phyloP scores from a whole-genome alignment of 1,140 invertebrate genomes.

The Halictus rubicundus region DNA sequence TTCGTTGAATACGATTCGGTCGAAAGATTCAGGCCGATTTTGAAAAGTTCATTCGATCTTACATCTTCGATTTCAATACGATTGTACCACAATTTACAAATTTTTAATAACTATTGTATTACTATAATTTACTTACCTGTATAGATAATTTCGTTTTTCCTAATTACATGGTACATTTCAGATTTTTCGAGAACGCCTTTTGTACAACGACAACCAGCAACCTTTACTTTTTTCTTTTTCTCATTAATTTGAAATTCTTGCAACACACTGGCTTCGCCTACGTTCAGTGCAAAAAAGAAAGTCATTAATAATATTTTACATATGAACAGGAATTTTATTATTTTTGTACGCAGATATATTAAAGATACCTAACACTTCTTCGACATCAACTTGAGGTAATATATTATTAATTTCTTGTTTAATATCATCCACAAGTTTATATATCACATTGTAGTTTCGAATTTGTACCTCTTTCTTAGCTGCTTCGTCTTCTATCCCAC shows the following conservation, averaged over 20 bases:
- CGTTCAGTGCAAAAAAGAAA: conserved; percentile 52
- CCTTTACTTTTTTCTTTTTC: conserved; percentile 89
- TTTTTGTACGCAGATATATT: conserved; percentile 10
- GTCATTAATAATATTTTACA: not conserved
- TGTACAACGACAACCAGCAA: conserved; percentile 93
- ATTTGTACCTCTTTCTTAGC: conserved; percentile 83
- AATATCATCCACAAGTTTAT: conserved; percentile 93
- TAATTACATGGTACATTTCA: conserved; percentile 85
- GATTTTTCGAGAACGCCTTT: conserved; percentile 89
- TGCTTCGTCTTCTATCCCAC: conserved; percentile 79
- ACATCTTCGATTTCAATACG: not conserved
- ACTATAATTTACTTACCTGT: conserved; percentile 82
- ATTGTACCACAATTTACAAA: not conserved
- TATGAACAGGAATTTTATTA: not conserved
- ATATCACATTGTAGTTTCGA: conserved; percentile 92
- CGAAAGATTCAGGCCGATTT: no score
- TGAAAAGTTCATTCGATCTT: no score
- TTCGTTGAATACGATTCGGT: no score
- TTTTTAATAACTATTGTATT: not conserved
- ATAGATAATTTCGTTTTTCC: conserved; percentile 87
- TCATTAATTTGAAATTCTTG: conserved; percentile 92
- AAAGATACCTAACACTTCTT: conserved; percentile 87
- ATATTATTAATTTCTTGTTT: conserved; percentile 89
- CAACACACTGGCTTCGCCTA: conserved; percentile 92
- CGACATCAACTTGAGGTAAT: conserved; percentile 86